Conservation (phyloP, 2,888 invertebrate genomes). For the Pristionchus fissidentatus region DNA sequence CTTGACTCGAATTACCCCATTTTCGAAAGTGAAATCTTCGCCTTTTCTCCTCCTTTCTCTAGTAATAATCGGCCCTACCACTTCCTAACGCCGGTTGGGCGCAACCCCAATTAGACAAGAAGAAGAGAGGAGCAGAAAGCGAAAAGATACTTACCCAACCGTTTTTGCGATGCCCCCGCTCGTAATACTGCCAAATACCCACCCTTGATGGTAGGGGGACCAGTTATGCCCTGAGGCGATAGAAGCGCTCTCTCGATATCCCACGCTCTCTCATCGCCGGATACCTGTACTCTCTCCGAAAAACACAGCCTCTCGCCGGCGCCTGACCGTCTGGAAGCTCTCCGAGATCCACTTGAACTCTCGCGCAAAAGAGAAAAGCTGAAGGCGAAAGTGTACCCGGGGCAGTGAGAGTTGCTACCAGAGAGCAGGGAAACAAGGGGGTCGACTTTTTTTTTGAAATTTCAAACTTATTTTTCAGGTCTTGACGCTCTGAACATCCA, state of each 20-base stretch:
- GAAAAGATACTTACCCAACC: too few species aligned
- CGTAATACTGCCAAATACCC: not conserved
- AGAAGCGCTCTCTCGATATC: not conserved
- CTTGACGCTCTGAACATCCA: conserved; percentile 35
- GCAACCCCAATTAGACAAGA: not conserved
- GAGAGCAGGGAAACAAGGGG: too few species aligned
- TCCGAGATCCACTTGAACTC: not conserved
- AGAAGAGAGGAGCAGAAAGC: not conserved
- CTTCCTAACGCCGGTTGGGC: not conserved
- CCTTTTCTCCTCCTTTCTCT: not conserved
- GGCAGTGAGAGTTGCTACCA: too few species aligned
- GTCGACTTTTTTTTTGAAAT: too few species aligned
- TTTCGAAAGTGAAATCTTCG: too few species aligned
- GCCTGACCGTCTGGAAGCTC: not conserved
- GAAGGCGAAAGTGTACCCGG: too few species aligned
- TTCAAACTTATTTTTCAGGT: not conserved
- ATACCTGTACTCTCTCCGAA: not conserved
- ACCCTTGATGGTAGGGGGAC: not conserved
- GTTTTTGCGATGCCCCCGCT: not conserved
- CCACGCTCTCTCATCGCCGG: not conserved
- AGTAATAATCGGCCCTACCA: not conserved
- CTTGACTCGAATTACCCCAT: too few species aligned
- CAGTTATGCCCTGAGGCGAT: not conserved
- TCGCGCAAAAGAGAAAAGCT: not conserved
- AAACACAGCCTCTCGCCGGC: not conserved